A percentile compares a stretch with the other conserved stretches of the same genome.
Evolutionary conservation across 2,797 vertebrate genomes (phyloP).

Genomic region (Eurystomus glaucurus): DNA sequence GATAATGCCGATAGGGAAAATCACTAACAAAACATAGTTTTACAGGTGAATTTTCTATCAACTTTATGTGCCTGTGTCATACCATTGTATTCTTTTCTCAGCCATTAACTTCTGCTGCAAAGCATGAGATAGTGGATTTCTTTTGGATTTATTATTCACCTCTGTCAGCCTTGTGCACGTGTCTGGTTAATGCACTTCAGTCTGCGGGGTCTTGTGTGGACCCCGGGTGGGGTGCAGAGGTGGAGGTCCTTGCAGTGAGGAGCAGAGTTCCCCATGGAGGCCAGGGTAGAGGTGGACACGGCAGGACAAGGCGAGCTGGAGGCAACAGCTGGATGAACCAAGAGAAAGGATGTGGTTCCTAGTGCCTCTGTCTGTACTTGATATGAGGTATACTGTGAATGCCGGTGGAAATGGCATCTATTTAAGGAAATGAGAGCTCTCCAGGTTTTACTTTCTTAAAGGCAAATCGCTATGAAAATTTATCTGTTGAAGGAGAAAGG

Average conservation of each 20-base stretch:
- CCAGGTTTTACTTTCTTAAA: neutral
- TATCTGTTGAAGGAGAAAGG: neutral
- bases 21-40: neutral
- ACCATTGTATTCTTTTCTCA: slow-evolving; percentile 8
- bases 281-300: neutral
- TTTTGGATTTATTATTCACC: neutral
- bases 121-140: neutral
- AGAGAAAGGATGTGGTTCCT: neutral
- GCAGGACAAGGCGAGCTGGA: neutral
- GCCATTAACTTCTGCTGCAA: neutral
- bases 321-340: neutral
- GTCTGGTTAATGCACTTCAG: accelerated
- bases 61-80: neutral
- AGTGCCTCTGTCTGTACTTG: neutral
- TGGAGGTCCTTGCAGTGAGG: accelerated
- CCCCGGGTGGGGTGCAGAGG: neutral
- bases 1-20: neutral
- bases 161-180: accelerated
- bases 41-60: slow-evolving; percentile 42
- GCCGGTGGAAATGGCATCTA: neutral
- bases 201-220: accelerated
- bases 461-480: neutral
- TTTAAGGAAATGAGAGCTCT: neutral
- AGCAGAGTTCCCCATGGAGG: accelerated
- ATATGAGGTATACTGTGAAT: neutral